Conservation (phyloP, 2,113 vertebrate genomes). For the Sebastes schlegelii region DNA sequence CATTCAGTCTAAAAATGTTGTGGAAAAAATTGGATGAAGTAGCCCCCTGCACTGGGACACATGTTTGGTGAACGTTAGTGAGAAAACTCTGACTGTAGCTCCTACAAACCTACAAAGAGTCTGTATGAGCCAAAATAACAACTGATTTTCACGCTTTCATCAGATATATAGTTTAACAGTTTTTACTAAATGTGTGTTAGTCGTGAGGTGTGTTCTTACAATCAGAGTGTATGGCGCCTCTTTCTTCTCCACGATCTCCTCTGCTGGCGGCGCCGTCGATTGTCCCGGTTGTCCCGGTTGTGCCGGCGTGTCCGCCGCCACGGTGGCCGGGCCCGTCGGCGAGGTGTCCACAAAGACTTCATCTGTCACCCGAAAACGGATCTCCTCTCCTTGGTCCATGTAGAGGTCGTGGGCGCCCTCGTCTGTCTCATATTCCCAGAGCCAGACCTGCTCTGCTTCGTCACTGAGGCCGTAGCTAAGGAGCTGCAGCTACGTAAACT, state of each 20-base stretch:
- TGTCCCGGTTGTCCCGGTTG: slow-evolving; percentile 69
- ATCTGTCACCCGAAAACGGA: slow-evolving; percentile 94
- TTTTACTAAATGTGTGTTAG: background rate
- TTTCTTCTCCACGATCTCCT: slow-evolving; percentile 87
- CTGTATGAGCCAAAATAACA: background rate
- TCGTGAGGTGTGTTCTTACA: slow-evolving; percentile 79
- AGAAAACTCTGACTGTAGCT: background rate
- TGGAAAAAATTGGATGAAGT: too few species aligned
- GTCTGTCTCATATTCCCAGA: slow-evolving; percentile 98
- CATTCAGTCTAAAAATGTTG: too few species aligned
- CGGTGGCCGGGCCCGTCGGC: slow-evolving; percentile 89
- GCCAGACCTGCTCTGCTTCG: slow-evolving; percentile 97
- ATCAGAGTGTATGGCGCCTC: slow-evolving; percentile 93
- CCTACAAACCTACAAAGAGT: background rate
- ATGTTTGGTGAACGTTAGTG: background rate
- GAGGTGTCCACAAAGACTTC: slow-evolving; percentile 96
- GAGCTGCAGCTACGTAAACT: slow-evolving; percentile 33
- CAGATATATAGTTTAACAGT: background rate
- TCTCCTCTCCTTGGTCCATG: slow-evolving; percentile 97
- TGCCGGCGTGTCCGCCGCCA: slow-evolving; percentile 69
- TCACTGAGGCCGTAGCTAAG: slow-evolving; percentile 88
- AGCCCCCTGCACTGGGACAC: background rate
- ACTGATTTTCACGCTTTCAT: background rate
- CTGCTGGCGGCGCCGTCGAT: slow-evolving; percentile 39
- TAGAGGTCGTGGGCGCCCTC: slow-evolving; percentile 98